Evolutionary conservation across 2,888 invertebrate species (phyloP).

Genomic region (Drosophila percnosoma): DNA sequence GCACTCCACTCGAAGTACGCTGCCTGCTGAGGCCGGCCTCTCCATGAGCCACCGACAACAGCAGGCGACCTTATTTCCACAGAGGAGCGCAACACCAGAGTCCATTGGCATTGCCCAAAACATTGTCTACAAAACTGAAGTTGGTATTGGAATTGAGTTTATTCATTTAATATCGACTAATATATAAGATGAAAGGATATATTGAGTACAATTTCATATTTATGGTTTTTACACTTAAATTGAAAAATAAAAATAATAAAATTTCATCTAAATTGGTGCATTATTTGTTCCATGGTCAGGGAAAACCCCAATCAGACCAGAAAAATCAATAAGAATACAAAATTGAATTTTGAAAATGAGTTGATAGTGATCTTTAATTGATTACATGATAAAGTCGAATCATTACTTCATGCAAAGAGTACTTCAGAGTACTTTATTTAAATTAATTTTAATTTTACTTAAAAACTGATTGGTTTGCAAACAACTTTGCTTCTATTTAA

Average conservation of each 20-base stretch:
- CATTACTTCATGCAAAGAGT: background rate
- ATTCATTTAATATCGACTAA: background rate
- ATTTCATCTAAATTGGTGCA: background rate
- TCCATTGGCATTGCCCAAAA: background rate
- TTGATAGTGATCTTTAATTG: background rate
- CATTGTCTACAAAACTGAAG: background rate
- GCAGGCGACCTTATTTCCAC: conserved; percentile 25
- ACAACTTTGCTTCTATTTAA: background rate
- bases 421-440: background rate
- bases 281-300: background rate
- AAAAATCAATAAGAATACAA: too few relatives aligned
- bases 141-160: background rate
- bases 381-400: background rate
- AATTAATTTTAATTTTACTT: too few relatives aligned
- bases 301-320: background rate
- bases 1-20: conserved; percentile 27
- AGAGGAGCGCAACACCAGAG: background rate
- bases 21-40: background rate
- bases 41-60: conserved; percentile 24
- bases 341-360: background rate
- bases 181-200: background rate
- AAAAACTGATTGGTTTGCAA: background rate
- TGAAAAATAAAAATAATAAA: background rate
- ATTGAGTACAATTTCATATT: background rate
- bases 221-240: background rate